Evolutionary conservation across 1,140 invertebrate species (phyloP).

Genomic region (Scaptomyza montana): DNA sequence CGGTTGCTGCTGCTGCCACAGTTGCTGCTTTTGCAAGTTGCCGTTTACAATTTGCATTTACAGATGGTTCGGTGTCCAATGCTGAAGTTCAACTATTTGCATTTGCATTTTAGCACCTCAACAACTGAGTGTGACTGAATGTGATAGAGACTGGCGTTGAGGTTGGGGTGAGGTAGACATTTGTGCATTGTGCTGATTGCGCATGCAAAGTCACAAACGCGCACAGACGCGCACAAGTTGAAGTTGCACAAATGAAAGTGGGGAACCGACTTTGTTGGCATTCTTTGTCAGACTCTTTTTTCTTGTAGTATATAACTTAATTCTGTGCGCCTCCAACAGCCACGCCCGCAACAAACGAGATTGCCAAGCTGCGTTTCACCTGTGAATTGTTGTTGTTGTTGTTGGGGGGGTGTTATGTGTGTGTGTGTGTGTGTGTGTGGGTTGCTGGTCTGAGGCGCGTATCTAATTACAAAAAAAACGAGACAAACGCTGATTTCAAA

Average conservation of each 20-base stretch:
- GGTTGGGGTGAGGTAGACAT: conserved; percentile 10
- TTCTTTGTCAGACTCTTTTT: conserved; percentile 21
- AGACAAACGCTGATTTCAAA: conserved; percentile 77
- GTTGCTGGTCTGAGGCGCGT: conserved; percentile 55
- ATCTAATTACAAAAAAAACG: conserved; percentile 75
- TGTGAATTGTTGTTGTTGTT: conserved; percentile 17
- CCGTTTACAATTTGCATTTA: conserved; percentile 14
- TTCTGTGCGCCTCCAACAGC: conserved; percentile 51
- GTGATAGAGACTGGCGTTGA: background rate
- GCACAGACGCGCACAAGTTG: background rate
- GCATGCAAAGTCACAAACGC: conserved; percentile 75
- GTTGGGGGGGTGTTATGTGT: background rate
- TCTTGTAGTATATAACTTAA: conserved; percentile 55
- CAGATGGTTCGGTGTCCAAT: conserved; percentile 28
- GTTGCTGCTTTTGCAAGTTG: conserved; percentile 14
- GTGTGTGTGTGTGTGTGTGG: conserved; percentile 23
- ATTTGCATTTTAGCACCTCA: conserved; percentile 79
- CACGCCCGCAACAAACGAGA: conserved; percentile 55
- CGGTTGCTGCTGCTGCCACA: conserved; percentile 19
- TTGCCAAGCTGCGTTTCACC: conserved; percentile 31
- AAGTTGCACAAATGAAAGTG: conserved; percentile 49
- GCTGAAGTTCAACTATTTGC: conserved; percentile 68
- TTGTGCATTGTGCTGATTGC: conserved; percentile 71
- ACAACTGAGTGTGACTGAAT: conserved; percentile 18
- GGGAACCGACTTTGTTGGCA: conserved; percentile 32